These are phyloP conservation scores for Gobio occitaniae DNA, from an alignment of 2,797 vertebrate genomes.

Conservation along the genomic window DNA sequence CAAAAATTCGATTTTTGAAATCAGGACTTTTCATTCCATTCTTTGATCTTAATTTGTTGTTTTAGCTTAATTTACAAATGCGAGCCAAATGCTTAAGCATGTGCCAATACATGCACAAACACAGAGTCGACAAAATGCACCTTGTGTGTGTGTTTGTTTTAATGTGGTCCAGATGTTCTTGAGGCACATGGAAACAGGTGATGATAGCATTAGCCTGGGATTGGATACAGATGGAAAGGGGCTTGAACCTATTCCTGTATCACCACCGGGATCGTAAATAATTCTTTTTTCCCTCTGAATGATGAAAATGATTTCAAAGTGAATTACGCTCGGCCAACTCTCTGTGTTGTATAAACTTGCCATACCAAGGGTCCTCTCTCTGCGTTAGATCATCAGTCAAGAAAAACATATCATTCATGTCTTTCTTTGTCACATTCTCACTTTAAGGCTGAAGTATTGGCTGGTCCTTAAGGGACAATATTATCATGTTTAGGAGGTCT, in stretches of 20 bases:
- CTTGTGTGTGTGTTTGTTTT: conserved; percentile 81
- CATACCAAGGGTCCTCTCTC: conserved; percentile 46
- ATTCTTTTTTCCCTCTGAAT: conserved; percentile 65
- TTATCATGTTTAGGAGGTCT: conserved; percentile 42
- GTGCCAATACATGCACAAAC: conserved; percentile 61
- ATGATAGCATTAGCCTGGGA: conserved; percentile 92
- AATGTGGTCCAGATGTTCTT: conserved; percentile 92
- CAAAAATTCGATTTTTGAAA: conserved; percentile 70
- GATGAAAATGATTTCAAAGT: conserved; percentile 72
- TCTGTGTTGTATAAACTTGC: conserved; percentile 65
- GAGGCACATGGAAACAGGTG: conserved; percentile 89
- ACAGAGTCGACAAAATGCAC: conserved; percentile 83
- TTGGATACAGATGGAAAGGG: conserved; percentile 88
- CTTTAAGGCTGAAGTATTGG: conserved; percentile 44
- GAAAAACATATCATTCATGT: conserved; percentile 51
- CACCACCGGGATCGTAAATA: conserved; percentile 80
- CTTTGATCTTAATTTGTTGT: conserved; percentile 80
- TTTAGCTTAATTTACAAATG: conserved; percentile 86
- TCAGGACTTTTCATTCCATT: conserved; percentile 61
- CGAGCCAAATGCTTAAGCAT: conserved; percentile 78
- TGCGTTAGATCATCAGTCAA: conserved; percentile 50
- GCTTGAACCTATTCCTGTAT: conserved; percentile 85
- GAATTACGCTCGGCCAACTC: conserved; percentile 65
- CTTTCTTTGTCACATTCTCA: conserved; percentile 34
- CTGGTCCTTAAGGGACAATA: conserved; percentile 52